Conservation (phyloP, 2,888 invertebrate species). For the Eupsilia transversa region DNA sequence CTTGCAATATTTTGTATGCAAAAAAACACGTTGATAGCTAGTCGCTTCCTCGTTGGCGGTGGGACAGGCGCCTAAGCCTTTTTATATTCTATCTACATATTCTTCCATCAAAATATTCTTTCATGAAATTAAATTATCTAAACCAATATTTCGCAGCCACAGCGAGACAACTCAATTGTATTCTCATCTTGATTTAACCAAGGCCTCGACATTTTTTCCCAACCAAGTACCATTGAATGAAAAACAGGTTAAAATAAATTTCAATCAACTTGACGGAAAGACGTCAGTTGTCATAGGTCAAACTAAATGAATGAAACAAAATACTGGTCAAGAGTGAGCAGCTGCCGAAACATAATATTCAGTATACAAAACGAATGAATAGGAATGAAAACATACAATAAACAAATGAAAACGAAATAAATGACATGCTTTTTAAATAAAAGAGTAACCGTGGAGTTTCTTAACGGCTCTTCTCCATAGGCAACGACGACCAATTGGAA, state of each 20-base stretch:
- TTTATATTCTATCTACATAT: not conserved
- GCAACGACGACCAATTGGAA: no score
- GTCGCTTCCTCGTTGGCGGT: not conserved
- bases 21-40: no score
- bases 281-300: constrained; percentile 28
- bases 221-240: not conserved
- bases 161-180: constrained; percentile 15
- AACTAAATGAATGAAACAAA: constrained; percentile 22
- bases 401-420: not conserved
- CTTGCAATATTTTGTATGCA: no score
- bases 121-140: constrained; percentile 1
- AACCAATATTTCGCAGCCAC: constrained; percentile 3
- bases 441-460: no score
- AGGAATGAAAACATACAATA: not conserved
- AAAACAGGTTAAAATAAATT: constrained; percentile 37
- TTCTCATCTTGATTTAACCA: not conserved
- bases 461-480: no score
- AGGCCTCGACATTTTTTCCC: not conserved
- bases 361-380: not conserved
- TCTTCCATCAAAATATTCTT: not conserved
- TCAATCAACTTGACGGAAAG: constrained; percentile 18
- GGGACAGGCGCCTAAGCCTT: not conserved
- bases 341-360: not conserved
- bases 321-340: constrained; percentile 2
- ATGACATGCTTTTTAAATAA: no score